Percentiles rank a stretch among this genome's conserved stretches.
Conservation (phyloP, 2,113 vertebrate species). For the Trachemys scripta region DNA sequence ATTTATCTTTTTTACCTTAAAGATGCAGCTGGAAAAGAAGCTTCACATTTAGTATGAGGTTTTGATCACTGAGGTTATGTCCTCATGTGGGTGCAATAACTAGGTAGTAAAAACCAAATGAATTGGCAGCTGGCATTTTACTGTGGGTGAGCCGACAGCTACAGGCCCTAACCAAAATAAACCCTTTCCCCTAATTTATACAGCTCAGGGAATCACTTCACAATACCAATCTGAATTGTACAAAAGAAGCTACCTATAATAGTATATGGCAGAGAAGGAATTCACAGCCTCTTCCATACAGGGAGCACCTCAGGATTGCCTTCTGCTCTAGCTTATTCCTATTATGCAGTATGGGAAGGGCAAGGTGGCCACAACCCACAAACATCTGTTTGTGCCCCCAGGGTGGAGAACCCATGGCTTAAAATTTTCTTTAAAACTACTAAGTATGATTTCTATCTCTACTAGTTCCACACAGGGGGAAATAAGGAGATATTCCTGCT, state of each 20-base stretch:
- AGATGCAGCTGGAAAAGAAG: neutral
- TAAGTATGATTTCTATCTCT: neutral
- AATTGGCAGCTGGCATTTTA: neutral
- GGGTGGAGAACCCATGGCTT: neutral
- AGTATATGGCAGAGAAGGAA: neutral
- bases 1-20: neutral
- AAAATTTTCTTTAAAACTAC: neutral
- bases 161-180: neutral
- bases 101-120: neutral
- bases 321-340: no score
- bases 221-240: neutral
- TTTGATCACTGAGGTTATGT: neutral
- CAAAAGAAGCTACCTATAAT: neutral
- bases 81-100: neutral
- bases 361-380: neutral
- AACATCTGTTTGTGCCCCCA: neutral
- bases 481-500: neutral
- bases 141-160: fast-evolving
- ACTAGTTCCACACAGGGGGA: neutral
- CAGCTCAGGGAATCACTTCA: neutral
- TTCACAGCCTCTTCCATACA: neutral
- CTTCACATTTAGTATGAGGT: neutral
- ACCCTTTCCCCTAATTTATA: neutral
- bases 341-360: neutral
- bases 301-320: neutral